phyloP scores from a whole-genome alignment of 1,140 invertebrate species.

The Tetragnatha versicolor region DNA sequence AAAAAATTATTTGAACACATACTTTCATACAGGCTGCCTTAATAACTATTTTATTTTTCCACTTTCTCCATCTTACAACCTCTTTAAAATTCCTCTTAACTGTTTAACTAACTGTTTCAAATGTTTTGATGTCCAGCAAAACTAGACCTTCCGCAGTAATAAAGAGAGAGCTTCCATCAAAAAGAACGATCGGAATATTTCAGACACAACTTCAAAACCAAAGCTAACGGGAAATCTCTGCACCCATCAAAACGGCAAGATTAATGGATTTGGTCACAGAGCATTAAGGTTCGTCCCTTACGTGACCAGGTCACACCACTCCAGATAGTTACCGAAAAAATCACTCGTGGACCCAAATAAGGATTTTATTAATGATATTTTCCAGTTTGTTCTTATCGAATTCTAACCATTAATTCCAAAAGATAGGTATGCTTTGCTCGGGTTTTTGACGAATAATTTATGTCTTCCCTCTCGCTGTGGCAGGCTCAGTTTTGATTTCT shows the following conservation, averaged over 20 bases:
- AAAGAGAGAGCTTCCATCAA: too few species aligned
- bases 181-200: too few species aligned
- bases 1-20: too few species aligned
- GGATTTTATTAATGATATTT: slow-evolving; percentile 13
- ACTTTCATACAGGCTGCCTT: too few species aligned
- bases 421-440: background rate
- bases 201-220: too few species aligned
- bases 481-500: slow-evolving; percentile 15
- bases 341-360: background rate
- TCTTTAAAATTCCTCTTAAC: too few species aligned
- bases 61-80: too few species aligned
- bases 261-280: slow-evolving; percentile 17
- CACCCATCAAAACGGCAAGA: background rate
- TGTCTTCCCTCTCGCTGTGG: background rate
- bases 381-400: slow-evolving; percentile 19
- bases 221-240: background rate
- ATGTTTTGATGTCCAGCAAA: too few species aligned
- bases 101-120: too few species aligned
- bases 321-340: background rate
- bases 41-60: too few species aligned
- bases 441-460: slow-evolving; percentile 12
- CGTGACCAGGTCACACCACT: slow-evolving; percentile 3
- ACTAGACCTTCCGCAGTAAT: too few species aligned
- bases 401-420: slow-evolving; percentile 10
- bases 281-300: background rate